Percentiles rank a stretch among this genome's conserved stretches.
These are phyloP conservation scores for Lithobates pipiens DNA, from an alignment of 2,797 vertebrate species.

Conservation along the genomic window DNA sequence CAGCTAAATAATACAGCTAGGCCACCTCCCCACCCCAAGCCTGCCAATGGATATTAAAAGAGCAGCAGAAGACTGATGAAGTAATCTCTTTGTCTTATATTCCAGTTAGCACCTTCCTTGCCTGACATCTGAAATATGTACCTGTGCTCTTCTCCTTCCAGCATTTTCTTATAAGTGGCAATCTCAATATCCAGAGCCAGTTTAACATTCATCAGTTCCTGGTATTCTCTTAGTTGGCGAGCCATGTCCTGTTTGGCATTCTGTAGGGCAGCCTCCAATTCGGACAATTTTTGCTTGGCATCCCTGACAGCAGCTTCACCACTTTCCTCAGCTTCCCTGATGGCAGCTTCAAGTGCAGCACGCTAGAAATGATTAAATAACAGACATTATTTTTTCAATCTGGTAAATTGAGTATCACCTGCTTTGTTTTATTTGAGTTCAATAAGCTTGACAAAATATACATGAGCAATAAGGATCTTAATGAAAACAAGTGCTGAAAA, in stretches of 20 bases:
- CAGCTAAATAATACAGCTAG: no score
- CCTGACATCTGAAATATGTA: background rate
- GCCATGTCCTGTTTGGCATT: conserved; percentile 87
- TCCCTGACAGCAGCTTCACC: conserved; percentile 81
- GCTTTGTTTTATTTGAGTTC: no score
- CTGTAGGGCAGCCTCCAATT: conserved; percentile 82
- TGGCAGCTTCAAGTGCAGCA: conserved; percentile 79
- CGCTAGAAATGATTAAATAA: conserved; percentile 67
- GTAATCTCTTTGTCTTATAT: background rate
- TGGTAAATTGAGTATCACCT: no score
- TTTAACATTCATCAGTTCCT: conserved; percentile 79
- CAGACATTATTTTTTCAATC: no score
- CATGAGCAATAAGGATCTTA: background rate
- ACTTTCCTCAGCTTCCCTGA: conserved; percentile 80
- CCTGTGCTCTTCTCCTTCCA: conserved; percentile 77
- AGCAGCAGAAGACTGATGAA: background rate
- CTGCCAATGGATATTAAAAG: no score
- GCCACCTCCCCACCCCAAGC: no score
- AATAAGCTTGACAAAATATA: conserved; percentile 65
- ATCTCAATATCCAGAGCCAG: conserved; percentile 54
- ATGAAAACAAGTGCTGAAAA: no score
- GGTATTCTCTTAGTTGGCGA: conserved; percentile 84
- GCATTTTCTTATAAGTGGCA: conserved; percentile 83
- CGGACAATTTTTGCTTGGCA: conserved; percentile 77
- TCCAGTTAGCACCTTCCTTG: background rate